phyloP scores from a whole-genome alignment of 2,113 vertebrate genomes.

The Microtus montanus region DNA sequence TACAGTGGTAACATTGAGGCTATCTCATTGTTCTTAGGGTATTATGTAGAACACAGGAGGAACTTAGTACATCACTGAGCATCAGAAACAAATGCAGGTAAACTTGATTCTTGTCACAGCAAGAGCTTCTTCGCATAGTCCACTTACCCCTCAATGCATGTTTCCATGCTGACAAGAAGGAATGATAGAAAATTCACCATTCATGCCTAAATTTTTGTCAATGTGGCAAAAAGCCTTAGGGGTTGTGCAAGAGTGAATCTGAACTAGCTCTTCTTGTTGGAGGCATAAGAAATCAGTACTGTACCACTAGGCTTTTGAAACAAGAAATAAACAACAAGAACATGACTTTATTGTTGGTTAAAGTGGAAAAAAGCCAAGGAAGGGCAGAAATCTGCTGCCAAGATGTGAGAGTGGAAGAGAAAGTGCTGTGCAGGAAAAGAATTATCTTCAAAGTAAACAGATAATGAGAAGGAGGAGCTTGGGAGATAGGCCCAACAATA shows the following conservation, averaged over 20 bases:
- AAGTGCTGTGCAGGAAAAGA: too few species aligned
- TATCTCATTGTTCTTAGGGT: neutral
- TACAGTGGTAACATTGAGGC: neutral
- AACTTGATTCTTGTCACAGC: neutral
- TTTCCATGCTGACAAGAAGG: neutral
- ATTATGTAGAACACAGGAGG: neutral
- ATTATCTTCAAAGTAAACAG: too few species aligned
- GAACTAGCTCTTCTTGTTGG: neutral
- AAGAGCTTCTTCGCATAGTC: neutral
- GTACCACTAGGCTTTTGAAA: neutral
- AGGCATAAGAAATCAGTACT: neutral
- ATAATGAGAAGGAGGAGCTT: too few species aligned
- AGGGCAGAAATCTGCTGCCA: too few species aligned
- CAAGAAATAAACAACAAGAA: neutral
- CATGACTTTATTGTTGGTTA: too few species aligned
- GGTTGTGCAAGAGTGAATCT: neutral
- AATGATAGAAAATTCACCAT: neutral
- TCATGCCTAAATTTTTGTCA: neutral
- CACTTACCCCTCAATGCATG: neutral
- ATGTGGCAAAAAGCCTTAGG: neutral
- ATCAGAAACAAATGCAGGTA: neutral
- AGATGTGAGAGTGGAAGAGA: too few species aligned
- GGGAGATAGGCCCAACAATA: too few species aligned
- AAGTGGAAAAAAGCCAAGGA: too few species aligned
- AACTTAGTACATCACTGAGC: neutral